Base-by-base conservation (phyloP, 2,113 vertebrate genomes). In the Camarhynchus parvulus region DNA sequence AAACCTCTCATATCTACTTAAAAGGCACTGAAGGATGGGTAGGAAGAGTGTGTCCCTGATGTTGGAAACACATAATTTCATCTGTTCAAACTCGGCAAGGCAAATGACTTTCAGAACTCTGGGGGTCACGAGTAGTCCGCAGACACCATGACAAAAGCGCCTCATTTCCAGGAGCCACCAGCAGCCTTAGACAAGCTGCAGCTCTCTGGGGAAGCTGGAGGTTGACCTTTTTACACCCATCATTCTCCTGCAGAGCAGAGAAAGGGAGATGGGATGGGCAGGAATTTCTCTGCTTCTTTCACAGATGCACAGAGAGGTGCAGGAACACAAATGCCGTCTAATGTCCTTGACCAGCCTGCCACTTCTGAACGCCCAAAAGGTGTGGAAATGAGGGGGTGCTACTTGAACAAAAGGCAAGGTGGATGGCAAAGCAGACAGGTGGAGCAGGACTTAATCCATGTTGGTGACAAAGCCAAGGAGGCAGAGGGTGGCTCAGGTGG, bases 381-480 rank as follows among this genome's bases (percentile, higher is more conserved):
- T 0, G 0, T 6, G 28, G 53, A 27, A 62, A 88, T 68, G 20
- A 66, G 46, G 5, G 35, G 61, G 11, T 1, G 1, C 61, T 76
- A 25, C 13, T 44, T 37, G 8, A 62, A 16, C 4, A 64, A 56
- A 87, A 27, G 18, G 27, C 2, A 1, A 22, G 35, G 17, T 22
- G 7, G 22, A 25, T n/a, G 35, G 53, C 25, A 92, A 87, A n/a
- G 44, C 52, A 84, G 61, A 20, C 27, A 82, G 66, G 18, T 23
- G 37, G 53, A 86, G 42, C 61, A 49, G 42, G 50, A 61, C 30
- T 56, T 25, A 13, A 72, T 20, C 46, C 28, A 13, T 8, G 8
- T 0, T 58, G 35, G 35, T 69, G 69, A 53, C 55, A 84, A 81
- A 74, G 50, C 20, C 56, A 79, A 72, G 66, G 28, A 84, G 64